Base-by-base conservation (phyloP, 1,140 invertebrate genomes). In the Bombus consobrinus region DNA sequence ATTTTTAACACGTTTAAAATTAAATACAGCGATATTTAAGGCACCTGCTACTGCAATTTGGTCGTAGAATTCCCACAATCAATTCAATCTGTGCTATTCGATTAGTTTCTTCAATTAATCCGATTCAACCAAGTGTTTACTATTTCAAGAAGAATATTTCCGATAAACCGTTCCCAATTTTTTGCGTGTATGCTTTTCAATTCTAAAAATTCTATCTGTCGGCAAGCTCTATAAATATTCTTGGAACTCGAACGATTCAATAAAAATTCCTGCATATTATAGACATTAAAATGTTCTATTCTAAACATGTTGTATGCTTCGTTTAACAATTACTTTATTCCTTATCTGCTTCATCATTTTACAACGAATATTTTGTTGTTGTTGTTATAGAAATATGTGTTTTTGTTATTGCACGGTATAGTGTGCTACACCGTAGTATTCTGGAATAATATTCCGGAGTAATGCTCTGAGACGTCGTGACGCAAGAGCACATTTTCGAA, bases 401-500 rank as follows among this genome's bases (percentile, higher is more conserved):
- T n/a, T 32, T 15, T 34, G 32, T 34, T 66, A 66, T 66, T 34
- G 18, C 13, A n/a, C 8, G 28, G n/a, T 22, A 41, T 43, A 64
- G 5, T 28, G 28, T 15, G 13, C 15, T 22, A 73, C 41, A 22
- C 9, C 28, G 15, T 53, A 22, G 68, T 39, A 69, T 39, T 69
- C 22, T 13, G 22, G 15, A 28, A 73, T 47, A 73, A 47, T 73
- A 43, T 73, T n/a, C n/a, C 22, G n/a, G 8, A 8, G 41, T 73
- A 43, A 73, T 47, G 25, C 34, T n/a, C 72, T 32, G n/a, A 73
- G 5, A 43, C 15, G n/a, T 22, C n/a, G 41, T 47, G 41, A 41
- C 34, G 68, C 34, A 39, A 39, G 68, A 69, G 68, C 15, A 73
- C 72, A 73, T 73, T 73, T 73, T 41, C 39, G 15, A 73, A 73